phyloP scores from a whole-genome alignment of 2,797 vertebrate species.

The Argya squamiceps region DNA sequence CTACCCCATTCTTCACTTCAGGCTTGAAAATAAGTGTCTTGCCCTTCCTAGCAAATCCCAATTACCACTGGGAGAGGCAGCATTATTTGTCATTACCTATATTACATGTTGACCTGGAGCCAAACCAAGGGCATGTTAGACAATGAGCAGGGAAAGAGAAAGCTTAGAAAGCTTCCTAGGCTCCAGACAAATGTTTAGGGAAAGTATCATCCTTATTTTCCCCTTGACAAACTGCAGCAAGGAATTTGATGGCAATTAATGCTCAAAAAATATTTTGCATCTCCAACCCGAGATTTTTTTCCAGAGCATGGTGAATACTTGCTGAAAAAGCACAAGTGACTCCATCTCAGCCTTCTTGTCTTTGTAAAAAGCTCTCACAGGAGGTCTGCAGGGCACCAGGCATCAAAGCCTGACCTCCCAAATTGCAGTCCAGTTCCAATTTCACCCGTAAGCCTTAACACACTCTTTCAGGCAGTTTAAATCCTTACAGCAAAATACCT shows the following conservation, averaged over 20 bases:
- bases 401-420: conserved; percentile 51
- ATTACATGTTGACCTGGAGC: not conserved
- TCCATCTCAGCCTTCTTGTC: not conserved
- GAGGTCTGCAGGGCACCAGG: conserved; percentile 16
- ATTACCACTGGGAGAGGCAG: not conserved
- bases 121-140: not conserved
- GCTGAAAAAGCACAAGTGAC: not conserved
- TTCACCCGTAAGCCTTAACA: not conserved
- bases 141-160: not conserved
- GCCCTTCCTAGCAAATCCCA: not conserved
- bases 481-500: not conserved
- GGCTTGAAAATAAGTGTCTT: not conserved
- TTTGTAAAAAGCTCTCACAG: conserved; percentile 11
- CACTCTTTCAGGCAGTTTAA: not conserved
- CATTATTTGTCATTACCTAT: not conserved
- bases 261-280: not conserved
- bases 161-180: not conserved
- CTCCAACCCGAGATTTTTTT: not conserved
- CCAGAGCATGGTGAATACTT: not conserved
- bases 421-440: conserved; percentile 15
- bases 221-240: not conserved
- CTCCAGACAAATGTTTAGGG: not conserved
- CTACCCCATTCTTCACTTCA: not conserved
- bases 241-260: not conserved
- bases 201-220: not conserved